Base-by-base conservation (phyloP, 2,888 invertebrate genomes). In the Drosophila phalerata region DNA sequence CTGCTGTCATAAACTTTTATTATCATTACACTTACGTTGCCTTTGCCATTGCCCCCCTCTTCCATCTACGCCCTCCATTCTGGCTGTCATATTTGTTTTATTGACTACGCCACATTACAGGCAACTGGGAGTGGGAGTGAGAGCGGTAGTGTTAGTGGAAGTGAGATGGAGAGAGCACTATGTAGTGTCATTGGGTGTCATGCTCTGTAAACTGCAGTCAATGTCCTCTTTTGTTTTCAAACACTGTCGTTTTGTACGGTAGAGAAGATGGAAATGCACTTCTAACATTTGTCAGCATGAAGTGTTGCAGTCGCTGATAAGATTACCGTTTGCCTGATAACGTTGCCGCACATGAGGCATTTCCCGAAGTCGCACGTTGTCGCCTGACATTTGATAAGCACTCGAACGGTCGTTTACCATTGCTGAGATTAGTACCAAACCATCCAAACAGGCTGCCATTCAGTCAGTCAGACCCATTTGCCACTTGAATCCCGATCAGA, bases 1-100 rank as follows among this genome's bases (percentile, higher is more conserved):
- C 77, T 81, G 84, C 81, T 84, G 84, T 84, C 84, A 84, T 84
- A 84, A 84, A 84, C 73, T 84, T 84, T 85, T 84, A 85, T 84
- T 85, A 85, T 84, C 84, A 85, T 84, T 85, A 80, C 86, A 84
- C 86, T 84, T 81, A 75, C 81, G 67, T 65, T 69, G 56, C 28
- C 47, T 58, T 22, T n/a, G 13, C 38, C 47, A 3, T n/a, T 51
- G 37, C 11, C 48, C 48, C 42, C 4, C 0, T 28, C 28, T 28
- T 28, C 30, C 45, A 8, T 15, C 11, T 40, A 3, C 11, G 5
- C 28, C 17, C 5, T 6, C 15, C 47, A n/a, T 61, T 43, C 38
- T 49, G 61, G 45, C 73, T 86, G 79, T 77, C 84, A 69, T 84
- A 84, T 84, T 84, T 86, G 84, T 84, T 86, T 86, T 84, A 84